Evolutionary conservation across 2,113 vertebrate species (phyloP).

Genomic region (Corythornis cristatus): DNA sequence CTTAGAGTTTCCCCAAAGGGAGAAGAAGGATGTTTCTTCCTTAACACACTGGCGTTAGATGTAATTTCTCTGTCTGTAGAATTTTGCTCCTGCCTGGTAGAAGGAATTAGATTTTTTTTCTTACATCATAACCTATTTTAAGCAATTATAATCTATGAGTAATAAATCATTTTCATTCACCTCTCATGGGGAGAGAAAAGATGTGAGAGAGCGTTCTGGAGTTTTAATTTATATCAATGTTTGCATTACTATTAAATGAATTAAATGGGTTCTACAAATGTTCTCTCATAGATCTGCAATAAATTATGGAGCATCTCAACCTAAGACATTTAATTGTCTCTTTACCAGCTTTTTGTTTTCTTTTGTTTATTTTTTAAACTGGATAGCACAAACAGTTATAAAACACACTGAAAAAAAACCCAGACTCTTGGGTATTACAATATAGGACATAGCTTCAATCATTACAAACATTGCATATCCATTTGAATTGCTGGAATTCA

Average conservation of each 20-base stretch:
- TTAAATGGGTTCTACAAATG: slow-evolving; percentile 53
- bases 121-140: slow-evolving; percentile 78
- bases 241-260: slow-evolving; percentile 64
- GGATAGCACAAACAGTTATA: neutral
- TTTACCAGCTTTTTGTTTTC: slow-evolving; percentile 3
- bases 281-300: slow-evolving; percentile 34
- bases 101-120: slow-evolving; percentile 67
- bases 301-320: slow-evolving; percentile 52
- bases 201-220: slow-evolving; percentile 47
- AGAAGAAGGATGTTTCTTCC: slow-evolving; percentile 74
- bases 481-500: neutral
- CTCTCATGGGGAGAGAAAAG: slow-evolving; percentile 64
- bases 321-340: slow-evolving; percentile 43
- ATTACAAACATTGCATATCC: neutral
- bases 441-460: neutral
- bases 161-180: slow-evolving; percentile 70
- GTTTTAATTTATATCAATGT: slow-evolving; percentile 63
- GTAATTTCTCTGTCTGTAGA: slow-evolving; percentile 81
- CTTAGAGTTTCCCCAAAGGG: slow-evolving; percentile 79
- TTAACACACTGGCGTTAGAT: slow-evolving; percentile 62
- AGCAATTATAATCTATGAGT: slow-evolving; percentile 77
- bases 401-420: neutral
- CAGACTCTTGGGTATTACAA: neutral
- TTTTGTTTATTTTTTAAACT: neutral
- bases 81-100: slow-evolving; percentile 69